These are phyloP conservation scores for Xenentodon cancila DNA, from an alignment of 2,797 vertebrate genomes.

Conservation along the genomic window DNA sequence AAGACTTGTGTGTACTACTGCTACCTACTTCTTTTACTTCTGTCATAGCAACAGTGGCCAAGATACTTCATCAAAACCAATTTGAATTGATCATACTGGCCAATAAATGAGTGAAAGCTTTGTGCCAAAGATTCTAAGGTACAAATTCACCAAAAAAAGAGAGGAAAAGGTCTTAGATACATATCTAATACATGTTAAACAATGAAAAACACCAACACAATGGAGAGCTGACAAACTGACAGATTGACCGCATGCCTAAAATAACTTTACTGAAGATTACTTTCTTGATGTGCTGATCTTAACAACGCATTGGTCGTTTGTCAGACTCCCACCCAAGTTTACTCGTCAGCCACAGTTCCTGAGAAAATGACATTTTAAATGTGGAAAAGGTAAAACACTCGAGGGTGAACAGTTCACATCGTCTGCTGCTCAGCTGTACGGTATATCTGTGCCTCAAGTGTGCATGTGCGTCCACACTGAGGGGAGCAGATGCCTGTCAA, in stretches of 20 bases:
- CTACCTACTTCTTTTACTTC: neutral
- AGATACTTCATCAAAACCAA: too few species aligned
- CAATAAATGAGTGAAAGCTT: neutral
- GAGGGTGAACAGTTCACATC: neutral
- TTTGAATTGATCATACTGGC: neutral
- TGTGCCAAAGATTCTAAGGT: too few species aligned
- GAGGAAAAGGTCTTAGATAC: neutral
- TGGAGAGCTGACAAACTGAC: neutral
- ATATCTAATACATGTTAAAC: neutral
- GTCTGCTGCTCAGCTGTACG: neutral
- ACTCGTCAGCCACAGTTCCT: slow-evolving; percentile 1
- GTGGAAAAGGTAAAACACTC: slow-evolving; percentile 18
- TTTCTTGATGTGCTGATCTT: neutral
- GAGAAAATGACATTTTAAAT: slow-evolving; percentile 9
- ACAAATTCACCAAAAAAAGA: too few species aligned
- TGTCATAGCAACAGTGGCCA: too few species aligned
- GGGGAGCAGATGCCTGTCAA: neutral
- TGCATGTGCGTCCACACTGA: neutral
- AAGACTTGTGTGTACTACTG: neutral
- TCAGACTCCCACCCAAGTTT: slow-evolving; percentile 4
- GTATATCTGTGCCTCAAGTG: neutral
- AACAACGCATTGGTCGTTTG: slow-evolving; percentile 2
- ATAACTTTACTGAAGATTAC: neutral
- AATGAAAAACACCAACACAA: neutral
- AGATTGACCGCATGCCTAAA: neutral